phyloP scores from a whole-genome alignment of 2,888 invertebrate species.

The Zootermopsis nevadensis region DNA sequence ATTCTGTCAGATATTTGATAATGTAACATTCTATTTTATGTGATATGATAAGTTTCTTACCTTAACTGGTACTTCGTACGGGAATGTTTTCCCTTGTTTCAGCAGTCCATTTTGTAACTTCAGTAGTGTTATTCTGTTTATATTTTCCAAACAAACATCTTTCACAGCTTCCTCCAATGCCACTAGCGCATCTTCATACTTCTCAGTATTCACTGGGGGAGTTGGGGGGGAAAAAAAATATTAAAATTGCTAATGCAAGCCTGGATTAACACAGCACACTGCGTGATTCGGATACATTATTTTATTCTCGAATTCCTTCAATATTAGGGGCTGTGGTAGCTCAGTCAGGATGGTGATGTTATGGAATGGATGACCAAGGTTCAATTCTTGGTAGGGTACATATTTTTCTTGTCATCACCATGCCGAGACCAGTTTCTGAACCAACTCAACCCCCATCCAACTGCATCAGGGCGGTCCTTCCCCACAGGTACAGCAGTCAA shows the following conservation, averaged over 20 bases:
- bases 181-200: slow-evolving; percentile 65
- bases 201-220: slow-evolving; percentile 63
- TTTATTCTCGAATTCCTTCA: too few species aligned
- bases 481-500: too few species aligned
- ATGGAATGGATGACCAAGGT: too few species aligned
- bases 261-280: too few species aligned
- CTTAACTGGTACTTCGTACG: slow-evolving; percentile 66
- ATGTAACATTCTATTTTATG: not conserved
- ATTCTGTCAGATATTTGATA: not conserved
- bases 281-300: too few species aligned
- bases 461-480: not conserved
- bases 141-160: slow-evolving; percentile 67
- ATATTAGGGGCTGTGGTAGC: too few species aligned
- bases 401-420: too few species aligned
- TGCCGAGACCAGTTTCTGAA: too few species aligned
- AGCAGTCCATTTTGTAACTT: slow-evolving; percentile 69
- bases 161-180: slow-evolving; percentile 66
- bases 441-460: too few species aligned
- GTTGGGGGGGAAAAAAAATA: slow-evolving; percentile 57
- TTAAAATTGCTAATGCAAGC: not conserved
- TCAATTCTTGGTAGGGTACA: too few species aligned
- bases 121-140: slow-evolving; percentile 70
- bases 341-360: too few species aligned
- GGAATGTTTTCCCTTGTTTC: slow-evolving; percentile 69
- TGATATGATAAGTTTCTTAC: slow-evolving; percentile 8